Conservation (phyloP, 2,797 vertebrate species). For the Acrossocheilus fasciatus region DNA sequence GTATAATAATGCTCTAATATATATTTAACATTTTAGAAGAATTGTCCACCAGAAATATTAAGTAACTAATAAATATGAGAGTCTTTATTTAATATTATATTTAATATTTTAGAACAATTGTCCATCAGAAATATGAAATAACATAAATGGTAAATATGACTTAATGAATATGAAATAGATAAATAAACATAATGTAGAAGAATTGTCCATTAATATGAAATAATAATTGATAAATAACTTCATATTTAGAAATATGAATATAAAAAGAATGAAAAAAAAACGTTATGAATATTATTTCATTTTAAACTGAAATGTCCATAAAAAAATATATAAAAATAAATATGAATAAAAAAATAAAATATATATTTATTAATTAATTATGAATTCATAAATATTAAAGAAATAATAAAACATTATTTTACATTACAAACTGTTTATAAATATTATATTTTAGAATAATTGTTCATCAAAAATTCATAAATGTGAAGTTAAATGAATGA, state of each 20-base stretch:
- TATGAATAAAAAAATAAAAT: too few relatives aligned
- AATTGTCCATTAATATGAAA: not conserved
- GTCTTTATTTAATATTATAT: not conserved
- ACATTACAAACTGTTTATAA: too few relatives aligned
- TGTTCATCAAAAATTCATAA: not conserved
- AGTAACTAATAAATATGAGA: not conserved
- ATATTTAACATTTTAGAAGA: not conserved
- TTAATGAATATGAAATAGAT: not conserved
- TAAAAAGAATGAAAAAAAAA: too few relatives aligned
- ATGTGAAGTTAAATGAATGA: too few relatives aligned
- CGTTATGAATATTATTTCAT: too few relatives aligned
- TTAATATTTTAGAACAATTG: not conserved
- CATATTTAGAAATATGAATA: too few relatives aligned
- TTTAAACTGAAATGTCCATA: too few relatives aligned
- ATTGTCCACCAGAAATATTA: not conserved
- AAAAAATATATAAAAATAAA: too few relatives aligned
- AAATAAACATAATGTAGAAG: not conserved
- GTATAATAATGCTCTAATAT: not conserved
- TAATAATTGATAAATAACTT: not conserved
- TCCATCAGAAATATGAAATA: not conserved
- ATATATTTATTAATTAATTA: too few relatives aligned
- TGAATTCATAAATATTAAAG: too few relatives aligned
- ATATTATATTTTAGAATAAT: too few relatives aligned
- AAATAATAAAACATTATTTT: too few relatives aligned
- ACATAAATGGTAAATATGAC: not conserved